Conservation (phyloP, 2,888 invertebrate genomes). For the Morinoia aosen region DNA sequence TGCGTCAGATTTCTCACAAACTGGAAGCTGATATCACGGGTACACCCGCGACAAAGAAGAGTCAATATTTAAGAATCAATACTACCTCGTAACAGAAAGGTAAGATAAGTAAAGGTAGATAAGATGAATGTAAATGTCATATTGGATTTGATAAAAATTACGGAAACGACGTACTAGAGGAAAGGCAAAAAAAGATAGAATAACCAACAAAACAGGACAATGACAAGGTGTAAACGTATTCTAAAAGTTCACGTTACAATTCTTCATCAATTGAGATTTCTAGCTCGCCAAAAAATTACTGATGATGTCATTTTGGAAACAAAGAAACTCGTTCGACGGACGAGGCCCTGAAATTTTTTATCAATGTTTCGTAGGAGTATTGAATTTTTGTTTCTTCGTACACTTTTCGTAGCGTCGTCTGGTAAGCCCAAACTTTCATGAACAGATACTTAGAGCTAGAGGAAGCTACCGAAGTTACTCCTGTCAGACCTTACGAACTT, state of each 20-base stretch:
- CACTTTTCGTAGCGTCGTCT: not conserved
- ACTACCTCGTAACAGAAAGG: not conserved
- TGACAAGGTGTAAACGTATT: not conserved
- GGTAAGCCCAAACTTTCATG: not conserved
- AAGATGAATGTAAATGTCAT: not conserved
- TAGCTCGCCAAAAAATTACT: not conserved
- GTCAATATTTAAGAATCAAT: too few relatives aligned
- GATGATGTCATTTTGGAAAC: not conserved
- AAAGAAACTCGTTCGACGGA: not conserved
- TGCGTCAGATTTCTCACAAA: too few relatives aligned
- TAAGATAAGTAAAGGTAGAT: not conserved
- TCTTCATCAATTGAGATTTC: not conserved
- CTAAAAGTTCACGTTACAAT: not conserved
- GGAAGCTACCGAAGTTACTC: not conserved
- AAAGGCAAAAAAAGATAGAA: not conserved
- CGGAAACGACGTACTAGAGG: not conserved
- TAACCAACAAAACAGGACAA: not conserved
- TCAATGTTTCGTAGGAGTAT: not conserved
- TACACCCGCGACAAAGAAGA: too few relatives aligned
- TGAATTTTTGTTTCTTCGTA: not conserved
- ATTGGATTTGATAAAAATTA: not conserved
- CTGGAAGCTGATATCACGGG: too few relatives aligned
- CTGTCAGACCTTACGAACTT: not conserved
- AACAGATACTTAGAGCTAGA: not conserved
- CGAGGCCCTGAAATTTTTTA: not conserved